phyloP scores from a whole-genome alignment of 2,888 invertebrate species.

The Trichogramma evanescens region DNA sequence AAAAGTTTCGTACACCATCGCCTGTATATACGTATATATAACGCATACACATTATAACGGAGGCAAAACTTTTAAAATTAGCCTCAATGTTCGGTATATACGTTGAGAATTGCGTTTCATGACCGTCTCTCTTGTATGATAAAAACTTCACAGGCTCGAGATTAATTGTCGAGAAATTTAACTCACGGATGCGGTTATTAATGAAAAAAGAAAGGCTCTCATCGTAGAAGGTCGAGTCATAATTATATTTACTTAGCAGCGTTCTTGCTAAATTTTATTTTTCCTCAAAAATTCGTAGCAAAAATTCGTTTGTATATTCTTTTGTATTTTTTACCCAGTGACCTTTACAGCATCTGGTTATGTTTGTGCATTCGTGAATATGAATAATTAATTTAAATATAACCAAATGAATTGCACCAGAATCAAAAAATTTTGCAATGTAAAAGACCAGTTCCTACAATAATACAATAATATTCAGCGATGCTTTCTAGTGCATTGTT shows the following conservation, averaged over 20 bases:
- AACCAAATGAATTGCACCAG: no score
- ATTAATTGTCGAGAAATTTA: constrained; percentile 21
- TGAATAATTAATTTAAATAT: no score
- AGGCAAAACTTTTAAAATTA: constrained; percentile 2
- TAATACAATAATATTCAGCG: no score
- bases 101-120: not conserved
- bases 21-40: no score
- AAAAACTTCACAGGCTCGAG: constrained; percentile 19
- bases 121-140: constrained; percentile 9
- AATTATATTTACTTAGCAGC: not conserved
- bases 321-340: not conserved
- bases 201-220: not conserved
- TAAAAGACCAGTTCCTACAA: no score
- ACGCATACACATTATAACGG: not conserved
- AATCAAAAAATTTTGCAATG: no score
- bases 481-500: no score
- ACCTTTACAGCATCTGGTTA: no score
- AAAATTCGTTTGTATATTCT: not conserved
- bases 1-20: constrained; percentile 8
- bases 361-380: no score
- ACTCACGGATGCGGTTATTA: constrained; percentile 6
- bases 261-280: not conserved
- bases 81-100: not conserved
- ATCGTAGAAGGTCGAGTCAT: not conserved
- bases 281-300: not conserved